These are phyloP conservation scores for Ascidia mentula DNA, from an alignment of 23 tunicate species.

Conservation along the genomic window DNA sequence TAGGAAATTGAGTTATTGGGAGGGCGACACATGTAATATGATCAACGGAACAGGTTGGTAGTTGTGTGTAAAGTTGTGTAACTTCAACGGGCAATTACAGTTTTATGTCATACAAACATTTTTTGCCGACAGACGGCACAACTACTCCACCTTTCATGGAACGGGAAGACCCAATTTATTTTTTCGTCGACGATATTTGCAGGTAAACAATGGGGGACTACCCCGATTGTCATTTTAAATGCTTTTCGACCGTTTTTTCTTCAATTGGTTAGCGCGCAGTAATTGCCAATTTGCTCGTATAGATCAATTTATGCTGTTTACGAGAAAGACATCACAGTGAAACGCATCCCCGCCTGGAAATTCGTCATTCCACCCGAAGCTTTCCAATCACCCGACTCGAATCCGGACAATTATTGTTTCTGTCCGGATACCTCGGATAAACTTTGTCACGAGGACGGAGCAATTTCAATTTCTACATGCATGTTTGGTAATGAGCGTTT, in stretches of 20 bases:
- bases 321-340: conserved; percentile 38
- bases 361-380: conserved; percentile 58
- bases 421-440: conserved; percentile 45
- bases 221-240: too few relatives aligned
- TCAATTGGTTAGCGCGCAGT: background rate
- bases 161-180: conserved; percentile 59
- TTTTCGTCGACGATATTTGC: conserved; percentile 95
- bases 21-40: conserved; percentile 76
- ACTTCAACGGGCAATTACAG: background rate
- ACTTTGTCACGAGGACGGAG: conserved; percentile 75
- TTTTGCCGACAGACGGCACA: conserved; percentile 61
- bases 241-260: background rate
- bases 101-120: background rate
- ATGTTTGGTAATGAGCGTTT: conserved; percentile 37
- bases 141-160: conserved; percentile 80
- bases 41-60: conserved; percentile 88
- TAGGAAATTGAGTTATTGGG: conserved; percentile 78
- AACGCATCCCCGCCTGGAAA: conserved; percentile 66
- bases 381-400: conserved; percentile 46
- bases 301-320: conserved; percentile 75
- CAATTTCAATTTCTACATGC: conserved; percentile 45
- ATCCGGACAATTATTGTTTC: conserved; percentile 58
- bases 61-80: background rate
- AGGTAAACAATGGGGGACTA: too few relatives aligned
- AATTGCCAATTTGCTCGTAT: too few relatives aligned